Base-by-base conservation (phyloP, 2,888 invertebrate genomes). In the Aleiodes leptofemur region DNA sequence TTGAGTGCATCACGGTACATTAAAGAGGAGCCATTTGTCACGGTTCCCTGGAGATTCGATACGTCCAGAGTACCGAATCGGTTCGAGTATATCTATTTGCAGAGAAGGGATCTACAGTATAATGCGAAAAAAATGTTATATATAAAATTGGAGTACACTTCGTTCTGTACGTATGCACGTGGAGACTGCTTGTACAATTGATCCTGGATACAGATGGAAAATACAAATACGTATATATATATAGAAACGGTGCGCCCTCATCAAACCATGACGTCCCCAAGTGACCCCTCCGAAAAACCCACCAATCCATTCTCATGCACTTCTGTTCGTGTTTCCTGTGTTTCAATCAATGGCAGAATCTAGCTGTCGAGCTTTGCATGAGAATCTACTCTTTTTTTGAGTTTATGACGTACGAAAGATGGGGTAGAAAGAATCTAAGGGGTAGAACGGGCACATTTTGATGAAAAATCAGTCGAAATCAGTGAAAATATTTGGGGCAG, bases 11-110 rank as follows among this genome's bases (percentile, higher is more conserved):
- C 70, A 79, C 74, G 77, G 72, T 78, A 76, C 76, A 78, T 78
- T 79, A 79, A 79, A 84, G 85, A 83, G 83, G 82, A 84, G 84
- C 73, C 74, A 81, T 80, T 83, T 77, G 82, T 82, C 81, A 80
- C 80, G 81, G 79, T 76, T 79, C 78, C 80, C 79, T 76, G 78
- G 69, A 59, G 64, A 76, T 78, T 75, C 74, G 72, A 82, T 78
- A 76, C 69, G 76, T 76, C 16, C 72, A 61, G 9, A 16, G 74
- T 71, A 75, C 74, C 80, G 81, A 80, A 80, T 81, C 83, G 77
- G 82, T 77, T 64, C 80, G 72, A 78, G 78, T 59, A 69, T 57
- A 64, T 73, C 72, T 57, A 64, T 73, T 74, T 61, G 61, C 73
- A 53, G 16, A 38, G n/a, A n/a, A n/a, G 34, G 48, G 34, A 55